A percentile compares a stretch with the other conserved stretches of the same genome.
phyloP scores from a whole-genome alignment of 2,888 invertebrate species.

The Rhagonycha fulva region DNA sequence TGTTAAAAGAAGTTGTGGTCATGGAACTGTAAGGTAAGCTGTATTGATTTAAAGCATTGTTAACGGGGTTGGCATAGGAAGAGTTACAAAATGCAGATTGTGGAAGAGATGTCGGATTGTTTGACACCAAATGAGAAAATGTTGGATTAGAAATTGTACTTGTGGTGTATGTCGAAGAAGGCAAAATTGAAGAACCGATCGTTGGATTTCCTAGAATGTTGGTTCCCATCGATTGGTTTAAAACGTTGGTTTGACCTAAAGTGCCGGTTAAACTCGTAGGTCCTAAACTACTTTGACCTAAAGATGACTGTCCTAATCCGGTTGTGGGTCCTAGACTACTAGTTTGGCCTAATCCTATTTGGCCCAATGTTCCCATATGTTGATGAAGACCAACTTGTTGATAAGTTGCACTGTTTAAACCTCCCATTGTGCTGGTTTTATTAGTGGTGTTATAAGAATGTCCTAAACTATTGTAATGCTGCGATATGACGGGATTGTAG shows the following conservation, averaged over 20 bases:
- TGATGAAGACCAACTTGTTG: slow-evolving; percentile 22
- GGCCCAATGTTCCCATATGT: slow-evolving; percentile 16
- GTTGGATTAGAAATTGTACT: slow-evolving; percentile 58
- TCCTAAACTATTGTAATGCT: slow-evolving; percentile 49
- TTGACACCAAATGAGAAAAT: slow-evolving; percentile 55
- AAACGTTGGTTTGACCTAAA: slow-evolving; percentile 43
- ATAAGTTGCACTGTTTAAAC: slow-evolving; percentile 10
- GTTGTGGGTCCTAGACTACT: not conserved
- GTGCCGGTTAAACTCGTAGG: slow-evolving; percentile 31
- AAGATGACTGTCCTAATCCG: slow-evolving; percentile 2
- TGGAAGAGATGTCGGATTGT: slow-evolving; percentile 47
- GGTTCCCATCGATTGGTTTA: slow-evolving; percentile 25
- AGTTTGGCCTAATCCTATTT: slow-evolving; percentile 9
- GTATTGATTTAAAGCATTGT: slow-evolving; percentile 54
- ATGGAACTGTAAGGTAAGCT: slow-evolving; percentile 53
- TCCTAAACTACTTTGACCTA: slow-evolving; percentile 15
- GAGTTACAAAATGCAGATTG: slow-evolving; percentile 58
- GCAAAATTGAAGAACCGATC: slow-evolving; percentile 57
- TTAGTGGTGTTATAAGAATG: slow-evolving; percentile 41
- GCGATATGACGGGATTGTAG: slow-evolving; percentile 41
- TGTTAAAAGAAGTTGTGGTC: slow-evolving; percentile 48
- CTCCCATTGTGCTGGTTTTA: slow-evolving; percentile 40
- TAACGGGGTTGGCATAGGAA: slow-evolving; percentile 58
- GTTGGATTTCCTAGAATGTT: slow-evolving; percentile 38
- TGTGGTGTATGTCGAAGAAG: slow-evolving; percentile 59